Base-by-base conservation (phyloP, 1,140 invertebrate genomes). In the Lithobius niger region DNA sequence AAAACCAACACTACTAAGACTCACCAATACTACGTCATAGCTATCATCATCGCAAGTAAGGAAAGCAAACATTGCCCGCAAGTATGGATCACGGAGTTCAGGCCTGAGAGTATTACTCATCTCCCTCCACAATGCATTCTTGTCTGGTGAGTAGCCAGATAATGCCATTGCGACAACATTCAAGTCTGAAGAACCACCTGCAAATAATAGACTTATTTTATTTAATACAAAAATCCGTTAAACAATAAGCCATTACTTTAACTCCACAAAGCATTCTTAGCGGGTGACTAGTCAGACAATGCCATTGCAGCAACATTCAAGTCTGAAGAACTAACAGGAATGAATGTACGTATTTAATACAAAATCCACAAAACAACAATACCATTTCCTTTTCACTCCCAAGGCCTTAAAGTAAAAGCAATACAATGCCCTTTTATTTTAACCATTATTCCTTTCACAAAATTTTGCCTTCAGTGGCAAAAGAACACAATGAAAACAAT, bases 41-140 rank as follows among this genome's bases (percentile, higher is more conserved):
- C 79, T 82, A 57, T 84, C 82, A 62, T 79, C 79, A 27, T 88
- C 81, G 43, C 83, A 80, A 0, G 89, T 88, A 13, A 97, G 77
- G 73, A 97, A 96, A 24, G 83, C 80, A 76, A 97, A 95, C 62
- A 93, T 84, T 1, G 88, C 88, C 63, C 88, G 77, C 28, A 97
- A 76, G 74, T 96, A 94, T 1, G 92, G 86, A 76, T 95, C 84
- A 3, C 77, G 76, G 22, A 97, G 74, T 64, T 85, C 81, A 59
- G 75, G 72, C 57, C 79, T 76, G 1, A 87, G 79, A 31, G 73
- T 75, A 1, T 75, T 73, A 64, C 88, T 92, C 59, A 82, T 83
- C 74, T 84, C 83, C 55, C 79, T 73, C 86, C 88, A 96, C 65
- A 91, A 75, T 1, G 82, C 81, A 62, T 78, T 83, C 67, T 79